Evolutionary conservation across 1,140 invertebrate genomes (phyloP).

Genomic region (Cherax quadricarinatus): DNA sequence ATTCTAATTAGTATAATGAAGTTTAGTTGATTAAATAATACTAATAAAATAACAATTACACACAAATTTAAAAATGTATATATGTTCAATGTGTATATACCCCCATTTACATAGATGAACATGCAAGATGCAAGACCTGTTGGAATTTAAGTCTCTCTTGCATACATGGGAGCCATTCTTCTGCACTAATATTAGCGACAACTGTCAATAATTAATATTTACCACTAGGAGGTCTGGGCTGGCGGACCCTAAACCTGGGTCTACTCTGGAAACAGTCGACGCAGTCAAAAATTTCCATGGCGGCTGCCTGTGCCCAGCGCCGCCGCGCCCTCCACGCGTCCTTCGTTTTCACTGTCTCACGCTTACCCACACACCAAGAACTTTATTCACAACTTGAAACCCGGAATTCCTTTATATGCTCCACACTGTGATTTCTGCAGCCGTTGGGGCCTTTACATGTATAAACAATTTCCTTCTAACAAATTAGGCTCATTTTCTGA

Average conservation of each 20-base stretch:
- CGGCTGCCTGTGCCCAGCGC: constrained; percentile 59
- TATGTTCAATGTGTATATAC: too few relatives aligned
- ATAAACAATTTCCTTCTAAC: neutral
- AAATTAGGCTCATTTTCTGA: neutral
- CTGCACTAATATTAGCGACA: too few relatives aligned
- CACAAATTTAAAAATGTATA: too few relatives aligned
- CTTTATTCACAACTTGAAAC: neutral
- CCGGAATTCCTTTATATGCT: neutral
- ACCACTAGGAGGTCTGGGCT: constrained; percentile 51
- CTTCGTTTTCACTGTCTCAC: constrained; percentile 47
- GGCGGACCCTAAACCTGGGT: constrained; percentile 51
- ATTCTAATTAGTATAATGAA: too few relatives aligned
- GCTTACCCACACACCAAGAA: constrained; percentile 20
- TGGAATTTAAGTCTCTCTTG: too few relatives aligned
- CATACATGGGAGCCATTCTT: too few relatives aligned
- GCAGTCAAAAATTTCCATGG: constrained; percentile 67
- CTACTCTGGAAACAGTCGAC: constrained; percentile 65
- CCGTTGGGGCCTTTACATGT: neutral
- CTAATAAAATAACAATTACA: too few relatives aligned
- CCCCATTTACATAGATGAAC: too few relatives aligned
- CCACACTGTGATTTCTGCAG: neutral
- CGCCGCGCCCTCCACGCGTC: constrained; percentile 55
- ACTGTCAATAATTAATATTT: constrained; percentile 5
- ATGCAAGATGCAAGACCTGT: too few relatives aligned
- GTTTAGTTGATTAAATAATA: too few relatives aligned